Conservation (phyloP, 2,888 invertebrate genomes). For the Andrena bicolor region DNA sequence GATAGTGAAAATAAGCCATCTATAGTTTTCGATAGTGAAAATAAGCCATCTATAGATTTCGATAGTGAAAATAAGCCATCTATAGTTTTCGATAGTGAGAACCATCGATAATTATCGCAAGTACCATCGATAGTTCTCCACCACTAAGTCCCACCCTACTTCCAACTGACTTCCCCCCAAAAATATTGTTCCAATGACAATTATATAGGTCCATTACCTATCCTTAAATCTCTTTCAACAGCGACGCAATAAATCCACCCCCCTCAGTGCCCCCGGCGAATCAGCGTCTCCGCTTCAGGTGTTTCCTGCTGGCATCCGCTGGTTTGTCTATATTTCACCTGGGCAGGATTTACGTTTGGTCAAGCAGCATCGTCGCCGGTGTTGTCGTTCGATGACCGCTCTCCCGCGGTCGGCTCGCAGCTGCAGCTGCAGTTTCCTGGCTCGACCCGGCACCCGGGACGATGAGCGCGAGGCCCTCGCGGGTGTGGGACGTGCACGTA, state of each 20-base stretch:
- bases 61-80: too few species aligned
- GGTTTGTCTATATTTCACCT: conserved; percentile 68
- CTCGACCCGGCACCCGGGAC: conserved; percentile 59
- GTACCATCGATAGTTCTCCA: too few species aligned
- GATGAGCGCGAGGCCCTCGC: conserved; percentile 10
- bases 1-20: too few species aligned
- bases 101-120: too few species aligned
- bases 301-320: conserved; percentile 52
- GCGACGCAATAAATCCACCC: conserved; percentile 50
- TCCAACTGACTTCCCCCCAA: neutral
- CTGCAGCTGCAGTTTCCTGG: conserved; percentile 72
- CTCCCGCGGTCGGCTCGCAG: conserved; percentile 53
- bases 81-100: too few species aligned
- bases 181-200: conserved; percentile 2
- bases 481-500: conserved; percentile 16
- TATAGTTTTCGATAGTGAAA: too few species aligned
- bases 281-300: conserved; percentile 39
- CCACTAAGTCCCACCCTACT: too few species aligned
- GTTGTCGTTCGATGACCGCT: conserved; percentile 59
- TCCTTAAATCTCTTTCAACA: conserved; percentile 27
- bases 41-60: too few species aligned
- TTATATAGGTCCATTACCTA: conserved; percentile 38
- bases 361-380: conserved; percentile 46
- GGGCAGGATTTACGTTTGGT: conserved; percentile 60
- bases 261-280: neutral